phyloP scores from a whole-genome alignment of 2,113 vertebrate species.

The human (Homo sapiens) region GRCh38 chr4:83295001-83295500 shows the following conservation, averaged over 20 bases:
- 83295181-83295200: neutral
- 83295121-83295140: neutral
- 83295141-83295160: neutral
- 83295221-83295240: neutral
- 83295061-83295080: no score
- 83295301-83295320: neutral
- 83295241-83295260: neutral
- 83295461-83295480: constrained; percentile 92
- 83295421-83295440: constrained; percentile 80
- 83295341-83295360: constrained; percentile 85
- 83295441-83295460: constrained; percentile 87
- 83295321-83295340: neutral
- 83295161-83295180: neutral
- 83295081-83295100: neutral
- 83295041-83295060: no score
- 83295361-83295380: constrained; percentile 87
- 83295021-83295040: no score
- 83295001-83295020: no score
- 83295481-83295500: constrained; percentile 87
- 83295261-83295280: neutral
- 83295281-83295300: neutral
- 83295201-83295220: neutral
- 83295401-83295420: constrained; percentile 86
- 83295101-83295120: constrained; percentile 33
- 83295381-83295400: constrained; percentile 92